Evolutionary conservation across 2,797 vertebrate genomes (phyloP).

Genomic region (Schizothorax lantsangensis): DNA sequence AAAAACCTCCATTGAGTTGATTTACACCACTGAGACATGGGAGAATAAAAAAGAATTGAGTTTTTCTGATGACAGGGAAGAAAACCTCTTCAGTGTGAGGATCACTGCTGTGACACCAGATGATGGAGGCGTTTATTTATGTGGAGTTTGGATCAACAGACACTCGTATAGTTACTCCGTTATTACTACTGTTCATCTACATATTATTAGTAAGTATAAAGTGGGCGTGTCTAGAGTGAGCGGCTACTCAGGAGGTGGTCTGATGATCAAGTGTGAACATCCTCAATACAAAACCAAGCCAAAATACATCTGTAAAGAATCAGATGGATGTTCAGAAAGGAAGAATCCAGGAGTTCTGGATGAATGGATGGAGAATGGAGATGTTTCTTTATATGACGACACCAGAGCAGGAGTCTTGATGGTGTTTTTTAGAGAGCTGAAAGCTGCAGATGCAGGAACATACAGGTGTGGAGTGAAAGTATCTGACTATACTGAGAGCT

Average conservation of each 20-base stretch:
- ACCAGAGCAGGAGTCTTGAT: too few relatives aligned
- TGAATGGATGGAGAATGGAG: too few relatives aligned
- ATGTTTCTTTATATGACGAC: too few relatives aligned
- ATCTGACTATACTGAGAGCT: too few relatives aligned
- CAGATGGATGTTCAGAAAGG: constrained; percentile 17
- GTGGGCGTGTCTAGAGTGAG: not conserved
- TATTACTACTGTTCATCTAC: not conserved
- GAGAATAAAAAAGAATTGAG: not conserved
- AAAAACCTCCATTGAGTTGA: too few relatives aligned
- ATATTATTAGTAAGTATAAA: not conserved
- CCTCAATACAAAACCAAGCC: not conserved
- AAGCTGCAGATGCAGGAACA: not conserved
- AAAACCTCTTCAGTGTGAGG: not conserved
- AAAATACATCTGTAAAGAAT: constrained; percentile 37
- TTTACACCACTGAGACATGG: too few relatives aligned
- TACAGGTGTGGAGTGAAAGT: too few relatives aligned
- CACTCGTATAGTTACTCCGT: rapidly evolving
- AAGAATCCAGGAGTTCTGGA: not conserved
- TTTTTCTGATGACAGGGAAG: not conserved
- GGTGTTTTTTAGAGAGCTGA: too few relatives aligned
- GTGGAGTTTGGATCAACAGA: rapidly evolving
- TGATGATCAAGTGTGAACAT: constrained; percentile 35
- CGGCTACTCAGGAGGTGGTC: not conserved
- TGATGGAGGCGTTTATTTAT: constrained; percentile 22
- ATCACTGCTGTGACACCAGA: not conserved